Evolutionary conservation across 2,888 invertebrate genomes (phyloP).

Genomic region (Hyles lineata): DNA sequence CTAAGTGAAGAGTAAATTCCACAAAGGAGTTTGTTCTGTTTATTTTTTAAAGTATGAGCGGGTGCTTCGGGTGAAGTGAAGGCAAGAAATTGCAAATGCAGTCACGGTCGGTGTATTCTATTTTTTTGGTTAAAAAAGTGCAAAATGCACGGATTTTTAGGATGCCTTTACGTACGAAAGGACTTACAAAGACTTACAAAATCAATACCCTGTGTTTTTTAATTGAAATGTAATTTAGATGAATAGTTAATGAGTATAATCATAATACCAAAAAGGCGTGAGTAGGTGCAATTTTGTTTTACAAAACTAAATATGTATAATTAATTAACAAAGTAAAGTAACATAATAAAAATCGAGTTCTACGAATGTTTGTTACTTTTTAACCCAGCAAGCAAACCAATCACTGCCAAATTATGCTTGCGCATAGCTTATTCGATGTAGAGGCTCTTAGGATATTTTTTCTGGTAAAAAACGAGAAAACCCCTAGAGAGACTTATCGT

Average conservation of each 20-base stretch:
- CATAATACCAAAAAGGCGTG: too few relatives aligned
- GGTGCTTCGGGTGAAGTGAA: constrained; percentile 43
- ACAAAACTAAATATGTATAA: neutral
- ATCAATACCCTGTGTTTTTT: too few relatives aligned
- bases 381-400: neutral
- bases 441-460: neutral
- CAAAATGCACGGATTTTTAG: too few relatives aligned
- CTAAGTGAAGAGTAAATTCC: constrained; percentile 46
- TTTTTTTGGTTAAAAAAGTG: too few relatives aligned
- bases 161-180: too few relatives aligned
- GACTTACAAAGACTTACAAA: too few relatives aligned
- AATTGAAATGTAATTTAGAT: too few relatives aligned
- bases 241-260: too few relatives aligned
- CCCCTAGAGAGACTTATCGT: constrained; percentile 1
- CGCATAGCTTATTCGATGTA: constrained; percentile 10
- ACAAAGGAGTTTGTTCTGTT: constrained; percentile 49
- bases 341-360: neutral
- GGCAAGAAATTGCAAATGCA: too few relatives aligned
- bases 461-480: neutral
- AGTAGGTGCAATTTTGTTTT: too few relatives aligned
- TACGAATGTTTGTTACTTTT: neutral
- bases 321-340: neutral
- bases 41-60: constrained; percentile 46
- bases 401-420: constrained; percentile 5
- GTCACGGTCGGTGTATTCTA: too few relatives aligned